phyloP scores from a whole-genome alignment of 1,140 invertebrate genomes.

The Centruroides sculpturatus region DNA sequence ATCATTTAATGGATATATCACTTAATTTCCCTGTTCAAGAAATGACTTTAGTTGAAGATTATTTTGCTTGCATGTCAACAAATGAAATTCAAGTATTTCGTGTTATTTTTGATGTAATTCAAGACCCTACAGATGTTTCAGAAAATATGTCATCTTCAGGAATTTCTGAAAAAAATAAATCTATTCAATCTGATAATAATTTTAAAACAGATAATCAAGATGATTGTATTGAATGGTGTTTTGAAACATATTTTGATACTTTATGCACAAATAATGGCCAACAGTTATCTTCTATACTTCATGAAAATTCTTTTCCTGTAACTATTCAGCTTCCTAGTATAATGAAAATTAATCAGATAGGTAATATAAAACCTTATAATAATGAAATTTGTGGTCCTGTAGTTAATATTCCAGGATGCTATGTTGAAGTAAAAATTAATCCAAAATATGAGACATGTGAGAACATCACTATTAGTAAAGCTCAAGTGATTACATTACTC shows the following conservation, averaged over 20 bases:
- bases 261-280: background rate
- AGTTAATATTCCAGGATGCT: conserved; percentile 4
- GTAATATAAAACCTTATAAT: background rate
- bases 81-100: conserved; percentile 32
- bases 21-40: conserved; percentile 35
- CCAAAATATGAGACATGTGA: conserved; percentile 7
- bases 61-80: conserved; percentile 37
- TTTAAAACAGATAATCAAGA: conserved; percentile 6
- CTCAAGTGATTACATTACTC: conserved; percentile 10
- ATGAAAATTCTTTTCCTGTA: conserved; percentile 18
- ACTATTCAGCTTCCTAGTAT: conserved; percentile 16
- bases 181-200: background rate
- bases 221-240: conserved; percentile 16
- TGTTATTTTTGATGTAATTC: conserved; percentile 5
- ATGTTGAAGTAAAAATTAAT: conserved; percentile 5
- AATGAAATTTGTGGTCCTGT: conserved; percentile 10
- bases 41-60: conserved; percentile 41
- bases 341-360: conserved; percentile 7
- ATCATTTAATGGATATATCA: conserved; percentile 36
- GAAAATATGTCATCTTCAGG: background rate
- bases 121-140: background rate
- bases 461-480: background rate
- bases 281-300: conserved; percentile 4
- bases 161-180: background rate
- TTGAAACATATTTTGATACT: conserved; percentile 5